A percentile compares a stretch with the other conserved stretches of the same genome.
Conservation (phyloP, 2,888 invertebrate species). For the Gymnocheta viridis region DNA sequence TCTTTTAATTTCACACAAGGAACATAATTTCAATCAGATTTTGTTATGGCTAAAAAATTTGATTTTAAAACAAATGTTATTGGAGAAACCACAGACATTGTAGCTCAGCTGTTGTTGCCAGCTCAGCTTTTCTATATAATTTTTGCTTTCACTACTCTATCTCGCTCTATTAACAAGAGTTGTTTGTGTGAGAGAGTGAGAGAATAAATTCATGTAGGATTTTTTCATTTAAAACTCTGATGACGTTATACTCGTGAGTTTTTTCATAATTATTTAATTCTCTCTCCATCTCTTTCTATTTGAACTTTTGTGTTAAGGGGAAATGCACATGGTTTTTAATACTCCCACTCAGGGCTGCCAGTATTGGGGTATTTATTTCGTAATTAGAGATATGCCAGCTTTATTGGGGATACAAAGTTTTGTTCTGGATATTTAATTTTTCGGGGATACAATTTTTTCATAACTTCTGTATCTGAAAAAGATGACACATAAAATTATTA, state of each 20-base stretch:
- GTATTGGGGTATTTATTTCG: too few relatives aligned
- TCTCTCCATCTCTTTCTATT: conserved; percentile 60
- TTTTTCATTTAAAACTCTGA: neutral
- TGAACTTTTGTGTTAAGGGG: conserved; percentile 21
- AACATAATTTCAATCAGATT: too few relatives aligned
- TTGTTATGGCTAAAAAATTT: too few relatives aligned
- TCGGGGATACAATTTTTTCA: too few relatives aligned
- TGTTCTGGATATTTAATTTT: too few relatives aligned
- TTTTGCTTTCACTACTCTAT: conserved; percentile 70
- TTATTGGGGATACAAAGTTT: too few relatives aligned
- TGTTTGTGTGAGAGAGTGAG: conserved; percentile 52
- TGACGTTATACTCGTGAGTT: conserved; percentile 51
- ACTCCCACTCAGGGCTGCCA: conserved; percentile 42
- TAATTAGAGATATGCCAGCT: too few relatives aligned
- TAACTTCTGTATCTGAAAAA: too few relatives aligned
- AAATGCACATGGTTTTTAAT: conserved; percentile 35
- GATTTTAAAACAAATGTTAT: too few relatives aligned
- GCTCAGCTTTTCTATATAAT: conserved; percentile 53
- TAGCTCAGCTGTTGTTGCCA: conserved; percentile 67
- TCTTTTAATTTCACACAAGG: too few relatives aligned
- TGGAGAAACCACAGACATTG: conserved; percentile 1
- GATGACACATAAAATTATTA: too few relatives aligned
- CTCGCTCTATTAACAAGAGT: conserved; percentile 47
- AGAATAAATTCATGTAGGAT: neutral
- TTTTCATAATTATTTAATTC: conserved; percentile 13